phyloP scores from a whole-genome alignment of 2,888 invertebrate species.

The Protodeltote pygarga region DNA sequence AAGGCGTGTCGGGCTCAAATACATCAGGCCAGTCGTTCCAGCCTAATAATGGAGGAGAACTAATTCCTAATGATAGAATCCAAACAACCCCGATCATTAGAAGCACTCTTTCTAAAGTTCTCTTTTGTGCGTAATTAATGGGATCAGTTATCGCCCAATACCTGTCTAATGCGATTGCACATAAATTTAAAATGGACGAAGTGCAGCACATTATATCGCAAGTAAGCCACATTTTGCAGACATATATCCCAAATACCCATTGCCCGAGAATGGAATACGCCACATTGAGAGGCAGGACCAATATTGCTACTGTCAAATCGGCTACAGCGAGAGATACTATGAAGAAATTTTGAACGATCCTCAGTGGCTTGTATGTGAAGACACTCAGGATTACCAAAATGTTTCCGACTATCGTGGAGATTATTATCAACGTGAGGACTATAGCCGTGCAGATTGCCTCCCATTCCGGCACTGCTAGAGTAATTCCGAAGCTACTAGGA shows the following conservation, averaged over 20 bases:
- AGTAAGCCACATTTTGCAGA: conserved; percentile 98
- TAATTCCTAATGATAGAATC: conserved; percentile 94
- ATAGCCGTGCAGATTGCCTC: conserved; percentile 94
- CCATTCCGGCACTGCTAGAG: conserved; percentile 93
- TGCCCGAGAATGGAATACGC: conserved; percentile 95
- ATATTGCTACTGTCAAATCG: conserved; percentile 95
- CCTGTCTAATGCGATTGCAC: conserved; percentile 97
- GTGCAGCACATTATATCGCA: conserved; percentile 98
- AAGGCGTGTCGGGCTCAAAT: conserved; percentile 92
- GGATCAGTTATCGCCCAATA: conserved; percentile 98
- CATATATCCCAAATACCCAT: conserved; percentile 97
- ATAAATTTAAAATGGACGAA: conserved; percentile 96
- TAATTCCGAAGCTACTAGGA: conserved; percentile 90
- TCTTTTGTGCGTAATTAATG: conserved; percentile 96
- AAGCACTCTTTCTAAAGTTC: conserved; percentile 94
- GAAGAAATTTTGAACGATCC: conserved; percentile 98
- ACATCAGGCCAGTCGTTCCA: conserved; percentile 98
- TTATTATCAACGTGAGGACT: conserved; percentile 93
- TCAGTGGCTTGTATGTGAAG: conserved; percentile 97
- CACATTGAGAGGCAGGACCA: conserved; percentile 97
- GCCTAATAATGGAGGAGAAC: conserved; percentile 95
- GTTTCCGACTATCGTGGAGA: conserved; percentile 96
- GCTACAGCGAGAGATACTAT: conserved; percentile 98
- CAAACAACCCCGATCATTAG: conserved; percentile 95
- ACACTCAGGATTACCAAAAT: conserved; percentile 97